A percentile compares a stretch with the other conserved stretches of the same genome.
phyloP scores from a whole-genome alignment of 2,113 vertebrate genomes.

The Furnarius figulus region DNA sequence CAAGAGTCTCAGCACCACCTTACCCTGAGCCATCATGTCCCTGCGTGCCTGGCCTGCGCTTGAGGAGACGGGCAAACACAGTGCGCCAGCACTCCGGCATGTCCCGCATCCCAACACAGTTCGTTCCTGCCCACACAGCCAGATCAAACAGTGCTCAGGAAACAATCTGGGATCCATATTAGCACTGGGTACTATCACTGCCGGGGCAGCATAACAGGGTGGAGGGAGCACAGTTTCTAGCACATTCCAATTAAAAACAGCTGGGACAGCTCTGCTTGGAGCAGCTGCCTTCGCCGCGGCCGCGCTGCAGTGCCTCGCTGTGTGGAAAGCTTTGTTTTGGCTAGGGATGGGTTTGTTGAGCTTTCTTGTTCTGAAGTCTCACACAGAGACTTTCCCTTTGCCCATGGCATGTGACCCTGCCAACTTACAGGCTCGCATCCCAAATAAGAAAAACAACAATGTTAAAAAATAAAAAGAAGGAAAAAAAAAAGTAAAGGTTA shows the following conservation, averaged over 20 bases:
- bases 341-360: not conserved
- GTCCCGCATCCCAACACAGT: fast-evolving
- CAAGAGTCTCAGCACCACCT: fast-evolving
- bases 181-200: fast-evolving
- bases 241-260: slow-evolving; percentile 44
- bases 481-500: not conserved
- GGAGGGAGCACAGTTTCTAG: not conserved
- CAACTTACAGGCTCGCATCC: not conserved
- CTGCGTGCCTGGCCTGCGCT: fast-evolving
- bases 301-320: not conserved
- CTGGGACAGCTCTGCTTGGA: not conserved
- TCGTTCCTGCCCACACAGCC: not conserved
- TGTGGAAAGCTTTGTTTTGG: slow-evolving; percentile 40
- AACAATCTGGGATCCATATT: slow-evolving; percentile 40
- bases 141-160: not conserved
- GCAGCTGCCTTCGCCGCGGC: not conserved
- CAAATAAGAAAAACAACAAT: not conserved
- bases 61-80: fast-evolving
- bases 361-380: not conserved
- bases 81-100: fast-evolving
- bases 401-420: slow-evolving; percentile 9
- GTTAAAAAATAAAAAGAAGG: not conserved
- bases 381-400: slow-evolving; percentile 25
- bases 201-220: fast-evolving
- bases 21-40: not conserved